phyloP scores from a whole-genome alignment of 2,888 invertebrate species.

The Kuschelorhynchus macadamiae region DNA sequence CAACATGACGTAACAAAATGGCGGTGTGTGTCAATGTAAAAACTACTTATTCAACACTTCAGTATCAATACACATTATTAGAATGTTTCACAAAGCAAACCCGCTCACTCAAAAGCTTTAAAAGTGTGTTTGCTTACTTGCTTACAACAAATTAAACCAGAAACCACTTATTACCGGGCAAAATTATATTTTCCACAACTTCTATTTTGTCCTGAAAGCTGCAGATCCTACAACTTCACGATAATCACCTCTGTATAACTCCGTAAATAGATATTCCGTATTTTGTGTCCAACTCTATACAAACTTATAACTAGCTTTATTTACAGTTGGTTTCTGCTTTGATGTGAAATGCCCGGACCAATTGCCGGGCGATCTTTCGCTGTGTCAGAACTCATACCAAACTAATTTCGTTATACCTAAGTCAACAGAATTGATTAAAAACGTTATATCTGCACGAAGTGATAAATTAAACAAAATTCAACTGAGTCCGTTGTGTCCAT shows the following conservation, averaged over 20 bases:
- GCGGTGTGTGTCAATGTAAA: too few relatives aligned
- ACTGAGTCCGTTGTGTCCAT: constrained; percentile 16
- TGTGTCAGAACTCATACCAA: constrained; percentile 27
- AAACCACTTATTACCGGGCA: not conserved
- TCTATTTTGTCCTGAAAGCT: constrained; percentile 10
- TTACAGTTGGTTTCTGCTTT: constrained; percentile 36
- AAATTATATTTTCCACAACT: not conserved
- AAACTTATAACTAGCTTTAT: constrained; percentile 36
- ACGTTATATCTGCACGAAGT: constrained; percentile 24
- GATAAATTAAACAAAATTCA: constrained; percentile 29
- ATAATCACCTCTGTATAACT: constrained; percentile 8
- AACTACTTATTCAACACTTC: too few relatives aligned
- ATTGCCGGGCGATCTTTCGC: constrained; percentile 28
- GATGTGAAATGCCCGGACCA: constrained; percentile 16
- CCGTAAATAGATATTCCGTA: constrained; percentile 22
- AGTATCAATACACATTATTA: too few relatives aligned
- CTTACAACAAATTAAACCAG: too few relatives aligned
- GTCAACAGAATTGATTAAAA: constrained; percentile 41
- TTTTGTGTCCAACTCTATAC: constrained; percentile 31
- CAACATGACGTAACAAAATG: too few relatives aligned
- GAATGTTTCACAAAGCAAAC: too few relatives aligned
- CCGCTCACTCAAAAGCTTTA: too few relatives aligned
- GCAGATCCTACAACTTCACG: constrained; percentile 1
- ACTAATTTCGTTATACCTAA: constrained; percentile 37
- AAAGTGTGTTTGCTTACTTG: too few relatives aligned